Evolutionary conservation across 30 jellyfish, hydroid and myxozoan genomes (phyloP).

Genomic region (Calvadosia cruxmelitensis): DNA sequence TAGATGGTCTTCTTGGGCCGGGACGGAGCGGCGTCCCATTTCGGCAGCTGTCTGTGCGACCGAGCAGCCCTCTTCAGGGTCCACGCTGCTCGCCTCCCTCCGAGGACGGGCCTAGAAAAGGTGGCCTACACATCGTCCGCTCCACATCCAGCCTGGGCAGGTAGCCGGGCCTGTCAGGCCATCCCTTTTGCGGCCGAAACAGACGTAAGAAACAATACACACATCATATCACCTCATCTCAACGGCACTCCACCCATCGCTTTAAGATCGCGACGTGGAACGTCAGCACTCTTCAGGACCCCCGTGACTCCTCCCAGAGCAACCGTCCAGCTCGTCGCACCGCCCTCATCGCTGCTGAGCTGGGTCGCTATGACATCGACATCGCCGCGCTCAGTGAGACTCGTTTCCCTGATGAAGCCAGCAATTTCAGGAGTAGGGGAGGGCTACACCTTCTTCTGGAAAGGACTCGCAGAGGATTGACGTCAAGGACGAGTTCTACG

Average conservation of each 20-base stretch:
- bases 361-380: constrained; percentile 3
- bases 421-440: neutral
- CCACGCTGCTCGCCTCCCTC: constrained; percentile 7
- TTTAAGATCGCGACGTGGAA: constrained; percentile 1
- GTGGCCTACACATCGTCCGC: neutral
- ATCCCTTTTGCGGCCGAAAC: neutral
- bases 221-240: too few species aligned
- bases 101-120: constrained; percentile 10
- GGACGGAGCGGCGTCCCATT: constrained; percentile 1
- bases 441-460: constrained; percentile 9
- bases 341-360: constrained; percentile 6
- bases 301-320: neutral
- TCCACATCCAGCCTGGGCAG: neutral
- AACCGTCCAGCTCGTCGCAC: constrained; percentile 6
- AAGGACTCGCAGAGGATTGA: neutral
- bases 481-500: neutral
- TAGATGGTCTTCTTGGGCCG: neutral
- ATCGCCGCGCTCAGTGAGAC: constrained; percentile 21
- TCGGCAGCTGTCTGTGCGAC: constrained; percentile 14
- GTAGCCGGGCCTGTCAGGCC: neutral
- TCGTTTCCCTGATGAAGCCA: constrained; percentile 3
- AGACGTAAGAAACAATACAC: too few species aligned
- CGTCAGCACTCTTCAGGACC: constrained; percentile 7
- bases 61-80: constrained; percentile 12
- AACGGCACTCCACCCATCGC: too few species aligned